These are phyloP conservation scores for Streblospio benedicti DNA, from an alignment of 1,140 invertebrate species.

Conservation along the genomic window DNA sequence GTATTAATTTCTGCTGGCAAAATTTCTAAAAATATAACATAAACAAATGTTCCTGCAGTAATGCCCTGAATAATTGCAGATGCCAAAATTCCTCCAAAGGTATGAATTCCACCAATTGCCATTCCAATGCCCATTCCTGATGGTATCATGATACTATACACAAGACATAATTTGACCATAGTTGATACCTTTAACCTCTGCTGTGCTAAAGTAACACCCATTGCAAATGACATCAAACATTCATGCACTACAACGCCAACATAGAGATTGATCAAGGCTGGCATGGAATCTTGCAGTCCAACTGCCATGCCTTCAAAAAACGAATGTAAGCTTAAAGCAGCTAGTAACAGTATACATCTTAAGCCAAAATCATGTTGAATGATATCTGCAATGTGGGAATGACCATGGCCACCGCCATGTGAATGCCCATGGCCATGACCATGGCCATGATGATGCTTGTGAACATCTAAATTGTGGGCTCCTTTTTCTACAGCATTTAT, in stretches of 20 bases:
- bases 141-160: constrained; percentile 41
- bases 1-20: constrained; percentile 35
- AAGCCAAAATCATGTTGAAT: constrained; percentile 21
- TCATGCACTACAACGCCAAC: constrained; percentile 46
- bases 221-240: constrained; percentile 42
- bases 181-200: constrained; percentile 25
- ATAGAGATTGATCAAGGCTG: constrained; percentile 36
- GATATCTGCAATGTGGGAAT: constrained; percentile 25
- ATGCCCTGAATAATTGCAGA: constrained; percentile 42
- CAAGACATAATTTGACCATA: constrained; percentile 32
- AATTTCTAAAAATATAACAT: constrained; percentile 16
- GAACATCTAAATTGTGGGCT: too few species aligned
- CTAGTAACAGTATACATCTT: constrained; percentile 37
- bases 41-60: constrained; percentile 13
- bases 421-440: background rate
- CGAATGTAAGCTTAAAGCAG: constrained; percentile 46
- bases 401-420: constrained; percentile 20
- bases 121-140: constrained; percentile 45
- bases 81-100: constrained; percentile 22
- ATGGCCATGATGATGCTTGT: background rate
- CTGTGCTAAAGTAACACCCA: constrained; percentile 43
- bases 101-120: constrained; percentile 15
- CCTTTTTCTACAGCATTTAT: too few species aligned
- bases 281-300: constrained; percentile 36
- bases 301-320: constrained; percentile 49